Evolutionary conservation across 2,888 invertebrate species (phyloP), one percentile per base, ranked within the genome.

Genomic region (Tetropium fuscum): DNA sequence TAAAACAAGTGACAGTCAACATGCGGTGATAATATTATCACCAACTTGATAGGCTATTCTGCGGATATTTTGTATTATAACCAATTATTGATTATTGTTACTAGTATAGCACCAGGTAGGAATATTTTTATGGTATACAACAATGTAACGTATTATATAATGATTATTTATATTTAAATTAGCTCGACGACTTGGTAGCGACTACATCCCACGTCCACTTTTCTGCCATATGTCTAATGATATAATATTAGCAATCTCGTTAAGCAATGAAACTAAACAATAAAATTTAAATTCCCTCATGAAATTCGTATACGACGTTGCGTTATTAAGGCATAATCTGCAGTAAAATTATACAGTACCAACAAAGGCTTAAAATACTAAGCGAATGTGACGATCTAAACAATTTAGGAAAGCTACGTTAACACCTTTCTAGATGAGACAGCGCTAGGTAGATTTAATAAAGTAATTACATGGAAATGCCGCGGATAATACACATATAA

Each of bases 381-480:
- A 19, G 41, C 36, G 32, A 40, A 20, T 34, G 32, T 30, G 47
- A 48, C 48, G 48, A 13, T 48, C 32, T 15, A 41, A 41, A 30
- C 45, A 48, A 55, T 48, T 47, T 18, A 34, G 47, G 40, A 55
- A 34, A 36, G 34, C 48, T 36, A 15, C 48, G 36, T 48, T 48
- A 48, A 48, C 48, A 48, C 48, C 48, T 48, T 48, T 48, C 57
- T 57, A 43, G 44, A 54, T 44, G 59, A 58, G 58, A 53, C 53
- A 32, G 53, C 45, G 53, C 53, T 58, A 38, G 55, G 64, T 70
- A 69, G 69, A 75, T 76, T 76, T 75, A 74, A 75, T 74, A 73
- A 75, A 73, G 73, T 71, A 73, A 74, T 77, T 75, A 74, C 70
- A 66, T 62, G 69, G 64, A 70, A 70, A 73, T 69, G 72, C 73